Conservation (phyloP, 2,888 invertebrate genomes). For the Folsomia candida region DNA sequence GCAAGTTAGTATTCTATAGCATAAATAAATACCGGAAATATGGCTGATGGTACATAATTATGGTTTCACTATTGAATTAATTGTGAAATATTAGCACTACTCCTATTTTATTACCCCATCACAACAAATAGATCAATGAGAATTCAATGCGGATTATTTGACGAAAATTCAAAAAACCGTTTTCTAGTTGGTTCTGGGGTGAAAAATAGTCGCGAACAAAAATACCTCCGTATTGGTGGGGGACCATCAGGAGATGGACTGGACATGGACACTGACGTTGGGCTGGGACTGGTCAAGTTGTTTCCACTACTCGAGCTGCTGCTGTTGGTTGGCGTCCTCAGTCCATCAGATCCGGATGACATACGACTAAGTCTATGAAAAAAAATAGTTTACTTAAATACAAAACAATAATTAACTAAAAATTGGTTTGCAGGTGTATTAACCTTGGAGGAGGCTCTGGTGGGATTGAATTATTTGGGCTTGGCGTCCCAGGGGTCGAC, state of each 20-base stretch:
- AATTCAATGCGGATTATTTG: conserved; percentile 40
- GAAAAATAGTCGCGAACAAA: conserved; percentile 50
- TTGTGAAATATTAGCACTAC: too few species aligned
- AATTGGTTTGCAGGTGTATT: background rate
- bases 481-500: conserved; percentile 48
- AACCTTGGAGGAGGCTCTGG: conserved; percentile 50
- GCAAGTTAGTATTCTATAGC: too few species aligned
- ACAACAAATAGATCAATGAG: too few species aligned
- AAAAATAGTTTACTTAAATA: too few species aligned
- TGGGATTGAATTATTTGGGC: conserved; percentile 44
- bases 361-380: conserved; percentile 18
- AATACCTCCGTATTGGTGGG: conserved; percentile 51
- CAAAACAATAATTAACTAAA: background rate
- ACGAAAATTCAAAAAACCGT: conserved; percentile 48
- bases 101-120: too few species aligned
- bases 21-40: too few species aligned
- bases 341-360: conserved; percentile 26
- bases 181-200: conserved; percentile 50
- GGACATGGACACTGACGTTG: conserved; percentile 43
- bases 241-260: conserved; percentile 48
- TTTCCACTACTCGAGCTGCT: conserved; percentile 48
- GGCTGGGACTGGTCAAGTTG: conserved; percentile 45
- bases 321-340: conserved; percentile 47
- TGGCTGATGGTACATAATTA: too few species aligned
- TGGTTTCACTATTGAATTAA: too few species aligned